Evolutionary conservation across 2,797 vertebrate genomes (phyloP).

Genomic region (Acanthurus tractus): DNA sequence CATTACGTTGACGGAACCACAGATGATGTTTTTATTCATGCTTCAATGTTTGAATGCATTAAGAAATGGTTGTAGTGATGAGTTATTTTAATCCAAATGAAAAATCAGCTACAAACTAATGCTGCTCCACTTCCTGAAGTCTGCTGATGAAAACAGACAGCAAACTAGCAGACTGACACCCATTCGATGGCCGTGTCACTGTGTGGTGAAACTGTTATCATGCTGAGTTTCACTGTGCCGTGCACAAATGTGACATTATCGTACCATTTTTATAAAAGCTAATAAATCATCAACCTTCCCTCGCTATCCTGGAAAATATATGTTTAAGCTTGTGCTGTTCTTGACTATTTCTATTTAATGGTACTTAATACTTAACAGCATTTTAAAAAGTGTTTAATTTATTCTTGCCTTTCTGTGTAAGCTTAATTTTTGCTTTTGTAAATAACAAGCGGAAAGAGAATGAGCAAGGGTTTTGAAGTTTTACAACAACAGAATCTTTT

Average conservation of each 20-base stretch:
- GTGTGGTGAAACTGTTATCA: slow-evolving; percentile 23
- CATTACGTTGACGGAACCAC: background rate
- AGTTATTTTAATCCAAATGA: slow-evolving; percentile 43
- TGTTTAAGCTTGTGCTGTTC: background rate
- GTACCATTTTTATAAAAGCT: slow-evolving; percentile 35
- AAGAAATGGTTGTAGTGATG: slow-evolving; percentile 31
- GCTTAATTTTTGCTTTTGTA: too few species aligned
- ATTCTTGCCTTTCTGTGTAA: too few species aligned
- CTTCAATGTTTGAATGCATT: slow-evolving; percentile 27
- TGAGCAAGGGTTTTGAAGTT: too few species aligned
- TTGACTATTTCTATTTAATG: too few species aligned
- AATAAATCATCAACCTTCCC: slow-evolving; percentile 16
- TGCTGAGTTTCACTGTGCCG: slow-evolving; percentile 42
- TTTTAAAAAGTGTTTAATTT: too few species aligned
- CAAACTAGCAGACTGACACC: slow-evolving; percentile 17
- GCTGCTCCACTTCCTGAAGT: slow-evolving; percentile 39
- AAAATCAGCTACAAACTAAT: slow-evolving; percentile 34
- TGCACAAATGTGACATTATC: slow-evolving; percentile 38
- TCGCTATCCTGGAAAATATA: slow-evolving; percentile 10
- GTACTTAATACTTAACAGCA: too few species aligned
- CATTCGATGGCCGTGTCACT: slow-evolving; percentile 29
- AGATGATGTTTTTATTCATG: slow-evolving; percentile 29
- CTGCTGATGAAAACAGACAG: slow-evolving; percentile 36
- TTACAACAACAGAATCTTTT: background rate
- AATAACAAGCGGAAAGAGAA: too few species aligned